phyloP scores from a whole-genome alignment of 1,140 invertebrate genomes.

The Spodoptera litura region DNA sequence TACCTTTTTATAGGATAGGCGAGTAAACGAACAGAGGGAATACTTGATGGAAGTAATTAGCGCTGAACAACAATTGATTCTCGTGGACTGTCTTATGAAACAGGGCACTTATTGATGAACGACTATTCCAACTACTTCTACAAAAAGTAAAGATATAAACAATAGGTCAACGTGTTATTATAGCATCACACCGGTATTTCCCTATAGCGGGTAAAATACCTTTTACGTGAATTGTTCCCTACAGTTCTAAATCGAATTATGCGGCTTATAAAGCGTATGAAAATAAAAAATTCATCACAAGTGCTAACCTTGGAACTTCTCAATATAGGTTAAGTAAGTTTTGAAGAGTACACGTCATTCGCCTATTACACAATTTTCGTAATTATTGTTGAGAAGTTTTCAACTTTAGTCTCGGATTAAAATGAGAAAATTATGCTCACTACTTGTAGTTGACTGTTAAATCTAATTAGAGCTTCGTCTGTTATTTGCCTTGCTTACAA shows the following conservation, averaged over 20 bases:
- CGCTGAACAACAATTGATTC: no score
- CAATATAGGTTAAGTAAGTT: background rate
- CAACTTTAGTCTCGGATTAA: conserved; percentile 13
- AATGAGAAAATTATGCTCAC: background rate
- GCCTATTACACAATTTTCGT: background rate
- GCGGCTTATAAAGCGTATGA: background rate
- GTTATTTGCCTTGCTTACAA: background rate
- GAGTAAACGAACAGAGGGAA: no score
- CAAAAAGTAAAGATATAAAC: no score
- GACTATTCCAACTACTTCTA: no score
- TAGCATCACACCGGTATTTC: no score
- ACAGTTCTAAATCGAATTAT: background rate
- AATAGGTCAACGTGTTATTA: no score
- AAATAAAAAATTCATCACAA: conserved; percentile 35
- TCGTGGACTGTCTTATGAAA: no score
- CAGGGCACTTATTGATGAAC: no score
- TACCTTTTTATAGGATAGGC: no score
- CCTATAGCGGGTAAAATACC: no score
- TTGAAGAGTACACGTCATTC: conserved; percentile 25
- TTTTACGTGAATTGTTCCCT: background rate
- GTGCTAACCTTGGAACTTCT: conserved; percentile 8
- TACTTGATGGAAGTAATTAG: no score
- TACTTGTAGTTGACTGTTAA: background rate
- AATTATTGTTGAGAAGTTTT: conserved; percentile 20
- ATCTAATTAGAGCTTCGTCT: background rate